Percentiles rank a stretch among this genome's conserved stretches.
Conservation (phyloP, 2,888 invertebrate genomes). For the Timema cristinae region DNA sequence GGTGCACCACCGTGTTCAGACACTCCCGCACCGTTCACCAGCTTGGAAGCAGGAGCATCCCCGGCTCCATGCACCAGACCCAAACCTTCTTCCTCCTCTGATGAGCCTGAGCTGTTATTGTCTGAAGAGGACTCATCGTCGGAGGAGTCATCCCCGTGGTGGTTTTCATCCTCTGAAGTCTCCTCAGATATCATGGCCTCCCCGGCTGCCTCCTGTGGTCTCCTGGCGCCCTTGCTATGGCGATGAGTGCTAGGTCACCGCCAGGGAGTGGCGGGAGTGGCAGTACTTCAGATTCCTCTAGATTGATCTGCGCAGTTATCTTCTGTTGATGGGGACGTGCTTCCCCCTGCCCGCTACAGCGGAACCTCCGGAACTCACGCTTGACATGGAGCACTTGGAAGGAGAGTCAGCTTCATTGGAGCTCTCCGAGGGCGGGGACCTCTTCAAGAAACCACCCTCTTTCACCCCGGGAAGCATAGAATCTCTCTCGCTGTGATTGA, state of each 20-base stretch:
- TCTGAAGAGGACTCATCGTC: slow-evolving; percentile 26
- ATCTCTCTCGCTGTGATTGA: too few species aligned
- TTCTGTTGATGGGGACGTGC: slow-evolving; percentile 5
- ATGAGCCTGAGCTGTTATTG: slow-evolving; percentile 20
- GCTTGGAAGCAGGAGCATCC: too few species aligned
- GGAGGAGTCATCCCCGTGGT: slow-evolving; percentile 19
- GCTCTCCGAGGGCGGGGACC: slow-evolving; percentile 18
- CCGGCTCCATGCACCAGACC: too few species aligned
- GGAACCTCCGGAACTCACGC: slow-evolving; percentile 15
- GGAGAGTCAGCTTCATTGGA: slow-evolving; percentile 26
- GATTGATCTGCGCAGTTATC: slow-evolving; percentile 9
- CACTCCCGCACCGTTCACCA: too few species aligned
- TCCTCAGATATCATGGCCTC: slow-evolving; percentile 40
- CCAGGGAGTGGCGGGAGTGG: slow-evolving; percentile 23
- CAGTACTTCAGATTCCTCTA: slow-evolving; percentile 17
- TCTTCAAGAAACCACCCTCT: slow-evolving; percentile 7
- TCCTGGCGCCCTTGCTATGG: slow-evolving; percentile 13
- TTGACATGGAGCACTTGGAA: slow-evolving; percentile 20
- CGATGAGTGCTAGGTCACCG: slow-evolving; percentile 22
- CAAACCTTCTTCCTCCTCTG: too few species aligned
- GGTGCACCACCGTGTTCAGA: too few species aligned
- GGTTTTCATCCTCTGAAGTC: slow-evolving; percentile 37
- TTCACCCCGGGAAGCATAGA: too few species aligned
- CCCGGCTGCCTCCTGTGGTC: slow-evolving; percentile 35
- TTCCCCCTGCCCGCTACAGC: neutral